A percentile compares a stretch with the other conserved stretches of the same genome.
Conservation (phyloP, 1,140 invertebrate genomes). For the Cherax destructor region DNA sequence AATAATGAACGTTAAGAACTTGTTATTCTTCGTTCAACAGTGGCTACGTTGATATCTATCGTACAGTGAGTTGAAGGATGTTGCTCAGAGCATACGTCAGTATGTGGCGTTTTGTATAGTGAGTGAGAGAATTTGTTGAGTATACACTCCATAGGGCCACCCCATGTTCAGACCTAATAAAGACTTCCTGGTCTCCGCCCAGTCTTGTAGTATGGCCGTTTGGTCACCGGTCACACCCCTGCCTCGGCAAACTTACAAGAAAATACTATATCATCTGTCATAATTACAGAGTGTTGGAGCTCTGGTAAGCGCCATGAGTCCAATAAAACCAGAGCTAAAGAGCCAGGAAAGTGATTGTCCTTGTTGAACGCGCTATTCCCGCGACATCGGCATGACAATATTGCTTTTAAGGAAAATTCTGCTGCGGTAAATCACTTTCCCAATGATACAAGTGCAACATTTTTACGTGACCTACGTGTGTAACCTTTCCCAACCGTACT, state of each 20-base stretch:
- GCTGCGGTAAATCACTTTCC: slow-evolving; percentile 55
- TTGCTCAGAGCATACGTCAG: too few relatives aligned
- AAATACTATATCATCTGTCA: not conserved
- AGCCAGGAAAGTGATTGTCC: not conserved
- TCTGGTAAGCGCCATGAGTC: not conserved
- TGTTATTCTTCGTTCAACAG: too few relatives aligned
- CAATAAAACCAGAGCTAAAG: not conserved
- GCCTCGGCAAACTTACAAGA: not conserved
- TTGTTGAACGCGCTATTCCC: not conserved
- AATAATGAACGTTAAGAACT: too few relatives aligned
- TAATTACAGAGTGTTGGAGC: not conserved
- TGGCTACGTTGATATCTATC: too few relatives aligned
- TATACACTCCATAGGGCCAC: too few relatives aligned
- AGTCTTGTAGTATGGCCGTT: too few relatives aligned
- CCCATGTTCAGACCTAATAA: too few relatives aligned
- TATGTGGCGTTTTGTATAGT: too few relatives aligned
- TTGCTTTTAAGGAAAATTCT: slow-evolving; percentile 54
- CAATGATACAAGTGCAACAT: slow-evolving; percentile 5
- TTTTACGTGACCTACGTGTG: slow-evolving; percentile 5
- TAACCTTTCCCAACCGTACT: not conserved
- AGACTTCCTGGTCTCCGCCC: too few relatives aligned
- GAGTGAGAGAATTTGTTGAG: too few relatives aligned
- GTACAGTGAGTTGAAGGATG: too few relatives aligned
- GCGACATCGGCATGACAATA: slow-evolving; percentile 16
- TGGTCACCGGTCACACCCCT: not conserved